A percentile compares a stretch with the other conserved stretches of the same genome.
phyloP scores from a whole-genome alignment of 2,888 invertebrate species.

The Philopedon plagiatum region DNA sequence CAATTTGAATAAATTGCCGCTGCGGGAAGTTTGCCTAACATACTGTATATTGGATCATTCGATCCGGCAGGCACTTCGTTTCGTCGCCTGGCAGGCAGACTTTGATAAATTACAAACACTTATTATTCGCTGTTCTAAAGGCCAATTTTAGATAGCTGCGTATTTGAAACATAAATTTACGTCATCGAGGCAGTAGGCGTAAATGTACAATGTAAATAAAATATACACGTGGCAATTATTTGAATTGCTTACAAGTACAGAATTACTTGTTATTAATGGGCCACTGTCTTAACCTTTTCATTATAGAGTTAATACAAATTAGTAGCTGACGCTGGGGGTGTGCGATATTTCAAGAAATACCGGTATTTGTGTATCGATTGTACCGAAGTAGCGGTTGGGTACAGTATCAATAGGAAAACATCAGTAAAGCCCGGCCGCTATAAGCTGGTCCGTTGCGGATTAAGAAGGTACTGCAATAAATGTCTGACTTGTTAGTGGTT shows the following conservation, averaged over 20 bases:
- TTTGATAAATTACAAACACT: constrained; percentile 41
- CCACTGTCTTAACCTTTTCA: too few species aligned
- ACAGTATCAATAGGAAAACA: too few species aligned
- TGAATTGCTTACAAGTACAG: background rate
- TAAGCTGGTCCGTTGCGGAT: too few species aligned
- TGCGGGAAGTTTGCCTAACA: constrained; percentile 28
- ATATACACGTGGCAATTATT: background rate
- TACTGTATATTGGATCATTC: constrained; percentile 33
- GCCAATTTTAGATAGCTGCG: constrained; percentile 27
- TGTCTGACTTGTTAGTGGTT: too few species aligned
- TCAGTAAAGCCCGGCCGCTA: too few species aligned
- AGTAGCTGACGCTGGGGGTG: background rate
- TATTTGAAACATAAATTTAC: constrained; percentile 23
- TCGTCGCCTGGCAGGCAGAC: constrained; percentile 37
- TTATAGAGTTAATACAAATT: too few species aligned
- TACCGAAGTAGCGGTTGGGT: too few species aligned
- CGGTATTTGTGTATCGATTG: too few species aligned
- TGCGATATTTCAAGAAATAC: background rate
- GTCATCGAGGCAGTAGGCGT: background rate
- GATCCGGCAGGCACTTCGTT: constrained; percentile 30
- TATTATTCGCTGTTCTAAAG: constrained; percentile 28
- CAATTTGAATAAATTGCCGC: constrained; percentile 30
- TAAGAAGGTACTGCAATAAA: too few species aligned
- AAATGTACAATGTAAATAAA: background rate
- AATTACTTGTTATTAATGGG: background rate